Conservation (phyloP, 2,797 vertebrate species). For the Octomys mimax region DNA sequence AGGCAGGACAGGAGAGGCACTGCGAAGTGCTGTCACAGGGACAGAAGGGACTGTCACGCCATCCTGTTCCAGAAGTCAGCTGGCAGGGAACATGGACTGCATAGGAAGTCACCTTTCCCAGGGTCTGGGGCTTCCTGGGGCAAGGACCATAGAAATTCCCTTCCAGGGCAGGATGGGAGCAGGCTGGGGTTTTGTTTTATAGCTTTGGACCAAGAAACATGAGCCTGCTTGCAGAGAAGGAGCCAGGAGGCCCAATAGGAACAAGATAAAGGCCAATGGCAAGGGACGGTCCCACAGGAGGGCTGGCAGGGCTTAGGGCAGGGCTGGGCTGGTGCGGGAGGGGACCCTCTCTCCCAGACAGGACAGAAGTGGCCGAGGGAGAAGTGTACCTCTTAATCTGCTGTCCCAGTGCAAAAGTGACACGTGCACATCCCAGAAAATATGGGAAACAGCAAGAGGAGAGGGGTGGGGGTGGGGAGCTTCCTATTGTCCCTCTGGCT, state of each 20-base stretch:
- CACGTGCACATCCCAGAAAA: neutral
- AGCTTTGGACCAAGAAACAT: slow-evolving; percentile 36
- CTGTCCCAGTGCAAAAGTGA: neutral
- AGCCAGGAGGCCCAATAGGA: slow-evolving; percentile 18
- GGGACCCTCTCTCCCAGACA: neutral
- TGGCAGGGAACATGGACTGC: neutral
- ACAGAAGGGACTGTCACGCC: neutral
- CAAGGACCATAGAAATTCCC: neutral
- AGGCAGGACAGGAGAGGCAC: neutral
- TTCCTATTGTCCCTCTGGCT: slow-evolving; percentile 35
- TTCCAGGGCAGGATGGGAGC: neutral
- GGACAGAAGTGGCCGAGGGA: neutral
- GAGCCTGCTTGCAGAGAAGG: slow-evolving; percentile 32
- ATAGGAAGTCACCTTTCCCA: neutral
- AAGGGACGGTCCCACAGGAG: neutral
- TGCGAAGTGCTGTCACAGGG: fast-evolving
- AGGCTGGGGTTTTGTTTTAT: neutral
- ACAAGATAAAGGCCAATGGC: slow-evolving; percentile 5
- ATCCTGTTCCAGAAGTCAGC: neutral
- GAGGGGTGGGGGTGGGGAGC: neutral
- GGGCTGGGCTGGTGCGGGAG: neutral
- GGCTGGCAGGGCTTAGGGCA: neutral
- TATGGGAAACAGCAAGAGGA: neutral
- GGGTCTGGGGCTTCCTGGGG: neutral
- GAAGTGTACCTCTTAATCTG: neutral